Evolutionary conservation across 2,113 vertebrate genomes (phyloP).

Genomic region (Rhineura floridana): DNA sequence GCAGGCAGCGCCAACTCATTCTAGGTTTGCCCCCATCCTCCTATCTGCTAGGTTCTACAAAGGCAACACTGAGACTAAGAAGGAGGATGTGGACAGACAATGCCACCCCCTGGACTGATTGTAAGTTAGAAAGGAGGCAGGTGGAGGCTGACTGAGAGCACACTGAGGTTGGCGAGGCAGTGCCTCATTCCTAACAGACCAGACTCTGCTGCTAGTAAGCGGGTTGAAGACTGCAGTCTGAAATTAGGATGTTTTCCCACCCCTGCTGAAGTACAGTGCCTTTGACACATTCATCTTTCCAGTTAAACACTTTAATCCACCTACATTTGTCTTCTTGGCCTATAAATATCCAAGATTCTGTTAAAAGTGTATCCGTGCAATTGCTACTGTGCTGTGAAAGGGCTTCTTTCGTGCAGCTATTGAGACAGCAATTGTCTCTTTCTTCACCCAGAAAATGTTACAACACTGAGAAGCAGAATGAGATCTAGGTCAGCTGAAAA

Average conservation of each 20-base stretch:
- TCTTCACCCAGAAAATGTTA: neutral
- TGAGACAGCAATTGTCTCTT: neutral
- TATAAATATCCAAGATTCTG: fast-evolving
- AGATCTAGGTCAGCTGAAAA: neutral
- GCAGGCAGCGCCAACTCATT: no score
- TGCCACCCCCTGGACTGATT: no score
- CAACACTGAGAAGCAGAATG: neutral
- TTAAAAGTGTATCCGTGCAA: neutral
- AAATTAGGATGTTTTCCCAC: neutral
- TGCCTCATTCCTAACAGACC: no score
- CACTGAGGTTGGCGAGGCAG: no score
- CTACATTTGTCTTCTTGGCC: neutral
- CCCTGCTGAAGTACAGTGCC: neutral
- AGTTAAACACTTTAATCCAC: neutral
- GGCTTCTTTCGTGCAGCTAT: neutral
- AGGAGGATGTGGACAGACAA: no score
- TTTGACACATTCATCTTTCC: neutral
- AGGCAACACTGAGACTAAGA: no score
- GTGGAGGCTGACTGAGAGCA: no score
- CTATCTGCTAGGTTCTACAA: no score
- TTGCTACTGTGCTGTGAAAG: neutral
- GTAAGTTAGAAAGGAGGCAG: no score
- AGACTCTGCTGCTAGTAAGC: neutral
- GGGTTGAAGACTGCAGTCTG: neutral
- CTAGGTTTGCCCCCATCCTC: no score